A percentile compares a stretch with the other conserved stretches of the same genome.
These are phyloP conservation scores for Rhinogobius similis DNA, from an alignment of 2,113 vertebrate genomes.

Conservation along the genomic window DNA sequence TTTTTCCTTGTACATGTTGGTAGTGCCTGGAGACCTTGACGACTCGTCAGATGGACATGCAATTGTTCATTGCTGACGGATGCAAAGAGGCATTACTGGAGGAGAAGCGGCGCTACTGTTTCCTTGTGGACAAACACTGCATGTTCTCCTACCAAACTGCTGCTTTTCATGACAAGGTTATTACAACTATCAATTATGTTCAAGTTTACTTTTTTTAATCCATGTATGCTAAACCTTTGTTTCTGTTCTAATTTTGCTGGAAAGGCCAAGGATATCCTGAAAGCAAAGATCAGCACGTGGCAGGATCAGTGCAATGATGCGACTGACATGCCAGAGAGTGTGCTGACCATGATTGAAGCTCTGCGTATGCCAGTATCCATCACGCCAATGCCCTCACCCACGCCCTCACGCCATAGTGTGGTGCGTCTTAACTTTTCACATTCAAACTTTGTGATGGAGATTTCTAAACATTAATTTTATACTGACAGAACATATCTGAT, in stretches of 20 bases:
- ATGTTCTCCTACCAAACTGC: conserved; percentile 83
- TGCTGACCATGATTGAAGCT: conserved; percentile 88
- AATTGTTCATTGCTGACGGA: conserved; percentile 92
- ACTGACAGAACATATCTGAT: conserved; percentile 64
- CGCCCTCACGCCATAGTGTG: conserved; percentile 80
- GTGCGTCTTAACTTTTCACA: conserved; percentile 64
- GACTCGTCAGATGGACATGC: conserved; percentile 90
- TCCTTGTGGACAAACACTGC: conserved; percentile 97
- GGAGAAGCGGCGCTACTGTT: conserved; percentile 95
- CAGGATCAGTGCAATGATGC: conserved; percentile 90
- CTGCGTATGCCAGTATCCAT: conserved; percentile 79
- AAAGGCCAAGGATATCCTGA: conserved; percentile 74
- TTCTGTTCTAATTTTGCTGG: conserved; percentile 22
- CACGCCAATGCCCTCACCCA: conserved; percentile 88
- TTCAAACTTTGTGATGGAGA: background rate
- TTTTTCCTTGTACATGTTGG: conserved; percentile 9
- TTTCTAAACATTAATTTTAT: conserved; percentile 1
- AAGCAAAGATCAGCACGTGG: conserved; percentile 85
- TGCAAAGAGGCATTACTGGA: conserved; percentile 93
- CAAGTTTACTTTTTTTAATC: background rate
- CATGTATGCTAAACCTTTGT: background rate
- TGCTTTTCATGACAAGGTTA: conserved; percentile 88
- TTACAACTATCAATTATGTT: background rate
- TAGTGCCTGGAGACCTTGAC: conserved; percentile 90
- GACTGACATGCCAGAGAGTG: conserved; percentile 86